Percentiles rank a stretch among this genome's conserved stretches.
Evolutionary conservation across 2,113 vertebrate species (phyloP).

Genomic region (Pituophis catenifer): DNA sequence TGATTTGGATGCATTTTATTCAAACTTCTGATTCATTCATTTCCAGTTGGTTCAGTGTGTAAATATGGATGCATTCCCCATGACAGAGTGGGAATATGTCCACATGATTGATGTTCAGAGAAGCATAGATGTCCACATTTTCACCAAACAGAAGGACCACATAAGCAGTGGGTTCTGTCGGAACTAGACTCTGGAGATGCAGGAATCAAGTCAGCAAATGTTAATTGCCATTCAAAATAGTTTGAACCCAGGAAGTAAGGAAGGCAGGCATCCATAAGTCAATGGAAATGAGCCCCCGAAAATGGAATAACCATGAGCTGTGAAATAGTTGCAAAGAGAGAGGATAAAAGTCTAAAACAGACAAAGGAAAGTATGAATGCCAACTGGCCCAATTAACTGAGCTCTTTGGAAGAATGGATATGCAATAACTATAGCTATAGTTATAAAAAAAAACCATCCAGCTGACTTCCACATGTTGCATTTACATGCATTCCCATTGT

Average conservation of each 20-base stretch:
- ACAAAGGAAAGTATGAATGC: not conserved
- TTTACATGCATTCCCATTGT: not conserved
- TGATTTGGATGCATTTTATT: not conserved
- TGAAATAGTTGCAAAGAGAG: not conserved
- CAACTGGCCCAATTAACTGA: not conserved
- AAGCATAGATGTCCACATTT: not conserved
- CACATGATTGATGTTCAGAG: not conserved
- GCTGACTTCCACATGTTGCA: not conserved
- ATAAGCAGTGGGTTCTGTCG: not conserved
- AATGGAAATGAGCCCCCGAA: not conserved
- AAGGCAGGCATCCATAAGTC: not conserved
- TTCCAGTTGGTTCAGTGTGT: not conserved
- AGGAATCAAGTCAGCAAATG: not conserved
- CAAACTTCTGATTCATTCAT: not conserved
- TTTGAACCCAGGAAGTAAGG: not conserved
- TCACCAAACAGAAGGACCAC: not conserved
- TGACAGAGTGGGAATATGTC: not conserved
- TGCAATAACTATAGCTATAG: not conserved
- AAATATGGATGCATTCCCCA: not conserved
- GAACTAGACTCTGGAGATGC: not conserved
- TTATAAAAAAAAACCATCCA: not conserved
- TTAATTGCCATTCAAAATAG: constrained; percentile 5
- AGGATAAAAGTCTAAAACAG: not conserved
- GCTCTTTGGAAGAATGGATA: not conserved
- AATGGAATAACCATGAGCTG: not conserved